Conservation (phyloP, 2,888 invertebrate species). For the Diabrotica balteata region DNA sequence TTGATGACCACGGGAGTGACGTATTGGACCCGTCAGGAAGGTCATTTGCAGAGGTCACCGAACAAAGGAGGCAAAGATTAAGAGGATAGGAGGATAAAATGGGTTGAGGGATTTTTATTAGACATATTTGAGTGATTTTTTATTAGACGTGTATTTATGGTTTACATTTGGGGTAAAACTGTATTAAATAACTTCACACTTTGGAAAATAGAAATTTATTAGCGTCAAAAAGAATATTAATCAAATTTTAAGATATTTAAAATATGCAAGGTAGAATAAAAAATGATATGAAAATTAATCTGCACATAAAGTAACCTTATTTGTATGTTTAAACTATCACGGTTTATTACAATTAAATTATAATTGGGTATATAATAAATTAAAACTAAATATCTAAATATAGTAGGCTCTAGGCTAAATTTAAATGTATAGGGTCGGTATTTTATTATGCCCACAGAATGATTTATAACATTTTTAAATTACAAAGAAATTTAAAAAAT, state of each 20-base stretch:
- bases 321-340: background rate
- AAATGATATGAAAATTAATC: background rate
- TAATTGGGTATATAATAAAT: too few relatives aligned
- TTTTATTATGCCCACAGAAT: too few relatives aligned
- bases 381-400: too few relatives aligned
- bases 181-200: too few relatives aligned
- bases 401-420: too few relatives aligned
- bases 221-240: too few relatives aligned
- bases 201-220: too few relatives aligned
- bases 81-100: constrained; percentile 8
- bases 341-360: background rate
- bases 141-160: background rate
- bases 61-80: constrained; percentile 25
- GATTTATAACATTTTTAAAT: too few relatives aligned
- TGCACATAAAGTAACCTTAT: background rate
- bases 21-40: constrained; percentile 23
- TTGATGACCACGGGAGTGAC: constrained; percentile 30
- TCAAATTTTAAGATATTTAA: too few relatives aligned
- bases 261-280: background rate
- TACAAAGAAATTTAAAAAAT: too few relatives aligned
- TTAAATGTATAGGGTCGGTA: too few relatives aligned
- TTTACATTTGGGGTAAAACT: background rate
- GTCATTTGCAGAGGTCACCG: constrained; percentile 27
- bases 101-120: constrained; percentile 24
- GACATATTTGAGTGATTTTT: constrained; percentile 6